Conservation (phyloP, 2,797 vertebrate species). For the Sebastes iracundus region DNA sequence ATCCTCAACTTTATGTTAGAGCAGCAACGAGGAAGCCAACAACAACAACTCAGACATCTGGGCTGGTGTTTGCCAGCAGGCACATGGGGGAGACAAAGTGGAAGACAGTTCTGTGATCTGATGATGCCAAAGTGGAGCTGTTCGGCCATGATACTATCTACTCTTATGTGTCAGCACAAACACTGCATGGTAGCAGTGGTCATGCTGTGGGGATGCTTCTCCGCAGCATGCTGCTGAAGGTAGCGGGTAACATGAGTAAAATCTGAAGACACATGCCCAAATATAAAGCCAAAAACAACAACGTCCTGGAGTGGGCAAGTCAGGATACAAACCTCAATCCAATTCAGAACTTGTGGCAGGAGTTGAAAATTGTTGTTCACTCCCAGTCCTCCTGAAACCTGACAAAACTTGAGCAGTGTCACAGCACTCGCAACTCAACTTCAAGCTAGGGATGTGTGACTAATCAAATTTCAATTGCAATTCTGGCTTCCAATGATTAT, state of each 20-base stretch:
- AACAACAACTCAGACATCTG: conserved; percentile 39
- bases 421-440: not conserved
- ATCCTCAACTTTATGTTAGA: conserved; percentile 11
- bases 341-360: not conserved
- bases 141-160: not conserved
- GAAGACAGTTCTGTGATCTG: conserved; percentile 10
- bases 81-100: not conserved
- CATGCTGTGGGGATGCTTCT: not conserved
- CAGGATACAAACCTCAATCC: not conserved
- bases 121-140: not conserved
- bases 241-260: not conserved
- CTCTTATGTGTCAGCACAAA: not conserved
- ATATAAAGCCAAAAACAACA: not conserved
- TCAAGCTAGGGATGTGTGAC: no score
- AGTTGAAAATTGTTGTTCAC: not conserved
- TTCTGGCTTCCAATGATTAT: no score
- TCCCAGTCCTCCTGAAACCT: not conserved
- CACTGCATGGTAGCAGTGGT: not conserved
- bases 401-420: not conserved
- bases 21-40: conserved; percentile 10
- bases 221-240: not conserved
- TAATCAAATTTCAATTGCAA: no score
- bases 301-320: not conserved
- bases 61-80: conserved; percentile 25
- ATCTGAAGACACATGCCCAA: not conserved